Percentiles rank a stretch among this genome's conserved stretches.
Evolutionary conservation across 2,888 invertebrate genomes (phyloP).

Genomic region (Tanytarsus gracilentus): DNA sequence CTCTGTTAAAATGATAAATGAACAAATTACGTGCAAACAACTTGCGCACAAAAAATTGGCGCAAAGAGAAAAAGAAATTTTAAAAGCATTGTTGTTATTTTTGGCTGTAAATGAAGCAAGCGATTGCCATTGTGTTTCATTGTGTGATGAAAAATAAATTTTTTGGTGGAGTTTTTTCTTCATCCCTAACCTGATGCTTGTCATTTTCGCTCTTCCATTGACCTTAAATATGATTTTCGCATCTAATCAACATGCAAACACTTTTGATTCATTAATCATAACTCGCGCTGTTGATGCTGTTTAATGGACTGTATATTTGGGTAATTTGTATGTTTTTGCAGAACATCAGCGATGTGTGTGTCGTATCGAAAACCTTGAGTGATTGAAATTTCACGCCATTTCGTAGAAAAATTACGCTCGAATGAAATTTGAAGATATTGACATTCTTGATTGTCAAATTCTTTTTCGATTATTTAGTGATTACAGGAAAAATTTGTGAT

Average conservation of each 20-base stretch:
- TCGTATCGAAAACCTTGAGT: too few relatives aligned
- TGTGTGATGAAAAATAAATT: too few relatives aligned
- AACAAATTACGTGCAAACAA: conserved; percentile 13
- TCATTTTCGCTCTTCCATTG: background rate
- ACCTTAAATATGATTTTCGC: background rate
- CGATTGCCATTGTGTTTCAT: background rate
- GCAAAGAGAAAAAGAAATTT: background rate
- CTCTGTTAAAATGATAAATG: conserved; percentile 16
- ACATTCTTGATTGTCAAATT: too few relatives aligned
- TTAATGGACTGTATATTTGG: conserved; percentile 22
- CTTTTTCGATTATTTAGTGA: too few relatives aligned
- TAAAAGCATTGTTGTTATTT: background rate
- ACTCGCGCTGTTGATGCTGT: conserved; percentile 7
- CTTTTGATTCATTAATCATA: conserved; percentile 25
- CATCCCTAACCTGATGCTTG: background rate
- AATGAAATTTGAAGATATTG: too few relatives aligned
- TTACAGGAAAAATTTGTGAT: too few relatives aligned
- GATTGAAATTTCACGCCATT: too few relatives aligned
- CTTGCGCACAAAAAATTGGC: background rate
- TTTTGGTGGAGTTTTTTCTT: too few relatives aligned
- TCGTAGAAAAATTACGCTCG: too few relatives aligned
- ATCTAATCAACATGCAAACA: too few relatives aligned
- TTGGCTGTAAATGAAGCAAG: conserved; percentile 2
- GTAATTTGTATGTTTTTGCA: background rate
- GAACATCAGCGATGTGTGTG: background rate